A percentile compares a stretch with the other conserved stretches of the same genome.
Evolutionary conservation across 2,797 vertebrate species (phyloP).

Genomic region (Pseudomugil tenellus): DNA sequence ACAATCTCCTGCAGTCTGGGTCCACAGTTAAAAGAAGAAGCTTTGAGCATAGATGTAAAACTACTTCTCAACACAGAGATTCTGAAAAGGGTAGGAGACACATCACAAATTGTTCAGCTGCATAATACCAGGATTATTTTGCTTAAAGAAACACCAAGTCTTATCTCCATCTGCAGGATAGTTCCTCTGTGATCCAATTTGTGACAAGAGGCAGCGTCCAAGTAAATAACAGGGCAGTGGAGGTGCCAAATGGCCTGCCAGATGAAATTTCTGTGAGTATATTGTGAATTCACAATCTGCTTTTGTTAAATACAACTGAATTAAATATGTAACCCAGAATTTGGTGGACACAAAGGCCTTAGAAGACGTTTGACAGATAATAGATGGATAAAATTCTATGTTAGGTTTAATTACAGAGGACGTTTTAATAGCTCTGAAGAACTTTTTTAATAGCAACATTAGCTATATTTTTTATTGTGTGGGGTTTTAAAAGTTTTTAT

Average conservation of each 20-base stretch:
- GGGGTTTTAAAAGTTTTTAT: neutral
- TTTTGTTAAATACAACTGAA: neutral
- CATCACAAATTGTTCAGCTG: neutral
- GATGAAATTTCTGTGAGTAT: slow-evolving; percentile 91
- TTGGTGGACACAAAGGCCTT: neutral
- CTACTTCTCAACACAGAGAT: slow-evolving; percentile 96
- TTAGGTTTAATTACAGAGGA: neutral
- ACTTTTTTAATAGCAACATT: neutral
- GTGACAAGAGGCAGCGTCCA: slow-evolving; percentile 88
- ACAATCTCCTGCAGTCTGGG: slow-evolving; percentile 89
- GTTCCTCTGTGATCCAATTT: slow-evolving; percentile 96
- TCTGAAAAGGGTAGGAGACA: slow-evolving; percentile 88
- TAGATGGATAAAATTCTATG: neutral
- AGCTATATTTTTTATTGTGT: neutral
- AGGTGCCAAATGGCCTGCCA: slow-evolving; percentile 86
- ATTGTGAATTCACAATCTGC: neutral
- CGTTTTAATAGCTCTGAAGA: too few species aligned
- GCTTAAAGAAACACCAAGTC: neutral
- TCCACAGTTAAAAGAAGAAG: slow-evolving; percentile 90
- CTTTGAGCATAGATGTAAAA: slow-evolving; percentile 88
- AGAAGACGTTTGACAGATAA: neutral
- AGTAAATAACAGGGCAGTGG: slow-evolving; percentile 86
- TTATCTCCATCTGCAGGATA: slow-evolving; percentile 84
- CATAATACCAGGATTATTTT: neutral
- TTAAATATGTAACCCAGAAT: neutral